Conservation (phyloP, 2,797 vertebrate species). For the Ceryle rudis region DNA sequence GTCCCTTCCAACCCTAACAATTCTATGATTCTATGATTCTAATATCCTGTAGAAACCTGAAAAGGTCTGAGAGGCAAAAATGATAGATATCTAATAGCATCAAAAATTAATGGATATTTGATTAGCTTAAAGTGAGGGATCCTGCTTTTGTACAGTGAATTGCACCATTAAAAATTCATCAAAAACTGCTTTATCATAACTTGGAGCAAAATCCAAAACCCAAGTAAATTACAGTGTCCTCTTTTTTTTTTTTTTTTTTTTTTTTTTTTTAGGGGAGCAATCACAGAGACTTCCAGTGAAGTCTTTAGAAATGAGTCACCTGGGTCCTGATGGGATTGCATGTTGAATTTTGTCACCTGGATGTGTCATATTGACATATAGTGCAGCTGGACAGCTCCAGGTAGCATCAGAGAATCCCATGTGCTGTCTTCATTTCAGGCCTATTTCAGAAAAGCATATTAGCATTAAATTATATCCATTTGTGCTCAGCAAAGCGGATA, state of each 20-base stretch:
- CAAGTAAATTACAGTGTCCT: background rate
- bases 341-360: background rate
- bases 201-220: background rate
- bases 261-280: background rate
- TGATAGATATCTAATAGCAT: background rate
- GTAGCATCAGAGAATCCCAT: background rate
- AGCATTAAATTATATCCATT: background rate
- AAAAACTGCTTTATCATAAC: background rate
- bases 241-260: background rate
- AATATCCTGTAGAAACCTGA: accelerated
- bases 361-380: background rate
- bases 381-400: background rate
- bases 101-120: background rate
- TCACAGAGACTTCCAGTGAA: background rate
- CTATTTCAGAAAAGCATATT: background rate
- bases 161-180: background rate
- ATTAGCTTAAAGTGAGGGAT: background rate
- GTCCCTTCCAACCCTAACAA: no score
- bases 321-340: background rate
- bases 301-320: background rate
- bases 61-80: background rate
- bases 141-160: background rate
- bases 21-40: no score
- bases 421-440: background rate
- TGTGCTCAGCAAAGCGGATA: slow-evolving; percentile 3